Conservation (phyloP, 2,113 vertebrate species). For the Tupaia chinensis region DNA sequence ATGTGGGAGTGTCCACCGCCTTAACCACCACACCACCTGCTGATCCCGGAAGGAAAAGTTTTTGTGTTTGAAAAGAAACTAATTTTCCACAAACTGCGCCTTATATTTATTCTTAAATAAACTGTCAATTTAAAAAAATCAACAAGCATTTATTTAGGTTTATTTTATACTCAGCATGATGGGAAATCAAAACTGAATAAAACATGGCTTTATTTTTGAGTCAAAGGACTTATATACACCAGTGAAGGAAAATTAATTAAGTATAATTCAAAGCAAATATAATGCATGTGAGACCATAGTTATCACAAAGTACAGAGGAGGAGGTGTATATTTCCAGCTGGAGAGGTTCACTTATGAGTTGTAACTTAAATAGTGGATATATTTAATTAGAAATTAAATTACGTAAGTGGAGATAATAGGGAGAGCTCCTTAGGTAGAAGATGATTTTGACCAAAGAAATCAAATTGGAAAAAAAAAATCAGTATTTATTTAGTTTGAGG, state of each 20-base stretch:
- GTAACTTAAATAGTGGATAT: neutral
- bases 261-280: constrained; percentile 27
- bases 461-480: neutral
- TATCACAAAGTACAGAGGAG: neutral
- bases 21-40: too few species aligned
- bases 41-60: too few species aligned
- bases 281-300: neutral
- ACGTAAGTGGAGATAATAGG: neutral
- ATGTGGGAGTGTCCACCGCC: too few species aligned
- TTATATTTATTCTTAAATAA: too few species aligned
- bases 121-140: neutral
- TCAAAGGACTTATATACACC: neutral
- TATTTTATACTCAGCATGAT: neutral
- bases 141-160: neutral
- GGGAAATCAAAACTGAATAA: neutral
- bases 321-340: neutral
- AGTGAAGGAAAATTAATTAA: neutral
- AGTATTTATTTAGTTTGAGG: constrained; percentile 6
- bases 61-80: too few species aligned
- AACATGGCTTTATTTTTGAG: neutral
- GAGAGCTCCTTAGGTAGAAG: neutral
- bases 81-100: too few species aligned
- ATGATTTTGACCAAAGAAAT: constrained; percentile 18
- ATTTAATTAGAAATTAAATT: constrained; percentile 51
- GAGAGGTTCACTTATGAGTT: neutral